phyloP scores from a whole-genome alignment of 2,797 vertebrate species.

The Danio jaintianensis region DNA sequence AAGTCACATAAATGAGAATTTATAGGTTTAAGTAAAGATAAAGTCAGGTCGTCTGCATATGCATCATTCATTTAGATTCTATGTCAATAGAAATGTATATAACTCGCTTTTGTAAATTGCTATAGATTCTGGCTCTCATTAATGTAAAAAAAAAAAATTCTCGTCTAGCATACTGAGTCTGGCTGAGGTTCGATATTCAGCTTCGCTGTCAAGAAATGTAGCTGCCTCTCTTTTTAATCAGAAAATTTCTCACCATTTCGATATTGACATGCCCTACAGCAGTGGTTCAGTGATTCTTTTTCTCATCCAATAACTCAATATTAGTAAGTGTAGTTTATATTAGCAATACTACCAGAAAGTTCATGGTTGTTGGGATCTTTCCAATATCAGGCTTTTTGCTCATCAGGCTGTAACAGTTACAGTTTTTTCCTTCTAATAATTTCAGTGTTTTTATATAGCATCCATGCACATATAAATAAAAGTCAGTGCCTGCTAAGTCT shows the following conservation, averaged over 20 bases:
- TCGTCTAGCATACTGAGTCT: neutral
- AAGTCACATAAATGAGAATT: neutral
- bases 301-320: conserved; percentile 23
- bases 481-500: neutral
- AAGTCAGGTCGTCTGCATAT: neutral
- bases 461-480: neutral
- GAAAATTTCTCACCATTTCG: neutral
- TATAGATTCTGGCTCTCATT: conserved; percentile 1
- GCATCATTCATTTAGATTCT: neutral
- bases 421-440: neutral
- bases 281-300: conserved; percentile 5
- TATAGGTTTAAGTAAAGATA: neutral
- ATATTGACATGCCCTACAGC: conserved; percentile 25
- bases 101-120: conserved; percentile 1
- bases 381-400: neutral
- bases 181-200: conserved; percentile 7
- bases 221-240: conserved; percentile 14
- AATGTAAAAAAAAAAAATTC: too few relatives aligned
- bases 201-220: conserved; percentile 1
- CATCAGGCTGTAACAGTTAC: neutral
- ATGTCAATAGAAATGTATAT: conserved; percentile 9
- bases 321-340: neutral
- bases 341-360: conserved; percentile 4
- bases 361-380: neutral
- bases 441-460: neutral